A percentile compares a stretch with the other conserved stretches of the same genome.
Evolutionary conservation across 1,140 invertebrate genomes (phyloP).

Genomic region (Bombyx mandarina): DNA sequence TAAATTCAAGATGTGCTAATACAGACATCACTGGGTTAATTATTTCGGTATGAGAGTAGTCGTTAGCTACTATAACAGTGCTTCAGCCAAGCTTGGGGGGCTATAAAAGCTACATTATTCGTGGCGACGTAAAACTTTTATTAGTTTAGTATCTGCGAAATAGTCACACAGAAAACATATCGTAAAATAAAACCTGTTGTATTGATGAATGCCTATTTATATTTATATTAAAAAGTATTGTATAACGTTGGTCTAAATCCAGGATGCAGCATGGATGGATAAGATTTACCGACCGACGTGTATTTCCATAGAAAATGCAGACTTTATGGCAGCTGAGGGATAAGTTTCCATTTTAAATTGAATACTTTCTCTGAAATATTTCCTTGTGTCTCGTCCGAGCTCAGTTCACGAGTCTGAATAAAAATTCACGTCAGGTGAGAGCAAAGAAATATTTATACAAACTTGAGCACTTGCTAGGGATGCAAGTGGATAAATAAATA

Average conservation of each 20-base stretch:
- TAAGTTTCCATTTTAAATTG: conserved; percentile 70
- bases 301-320: conserved; percentile 68
- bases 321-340: conserved; percentile 67
- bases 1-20: conserved; percentile 25
- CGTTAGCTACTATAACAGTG: conserved; percentile 62
- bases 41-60: conserved; percentile 65
- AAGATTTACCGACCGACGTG: conserved; percentile 48
- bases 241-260: conserved; percentile 54
- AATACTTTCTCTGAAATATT: conserved; percentile 64
- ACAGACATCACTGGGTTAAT: conserved; percentile 60
- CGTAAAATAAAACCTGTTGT: conserved; percentile 65
- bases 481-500: conserved; percentile 50
- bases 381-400: conserved; percentile 53
- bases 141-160: conserved; percentile 70
- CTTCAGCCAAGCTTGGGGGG: conserved; percentile 51
- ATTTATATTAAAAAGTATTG: too few relatives aligned
- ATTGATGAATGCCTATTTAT: conserved; percentile 17
- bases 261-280: conserved; percentile 62
- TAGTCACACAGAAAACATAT: conserved; percentile 61
- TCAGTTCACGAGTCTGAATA: conserved; percentile 47
- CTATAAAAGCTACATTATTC: conserved; percentile 67
- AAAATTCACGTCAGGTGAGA: conserved; percentile 60
- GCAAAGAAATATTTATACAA: conserved; percentile 56
- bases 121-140: conserved; percentile 67
- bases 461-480: conserved; percentile 35